Base-by-base conservation (phyloP, 2,113 vertebrate species). In the Thunnus maccoyii region DNA sequence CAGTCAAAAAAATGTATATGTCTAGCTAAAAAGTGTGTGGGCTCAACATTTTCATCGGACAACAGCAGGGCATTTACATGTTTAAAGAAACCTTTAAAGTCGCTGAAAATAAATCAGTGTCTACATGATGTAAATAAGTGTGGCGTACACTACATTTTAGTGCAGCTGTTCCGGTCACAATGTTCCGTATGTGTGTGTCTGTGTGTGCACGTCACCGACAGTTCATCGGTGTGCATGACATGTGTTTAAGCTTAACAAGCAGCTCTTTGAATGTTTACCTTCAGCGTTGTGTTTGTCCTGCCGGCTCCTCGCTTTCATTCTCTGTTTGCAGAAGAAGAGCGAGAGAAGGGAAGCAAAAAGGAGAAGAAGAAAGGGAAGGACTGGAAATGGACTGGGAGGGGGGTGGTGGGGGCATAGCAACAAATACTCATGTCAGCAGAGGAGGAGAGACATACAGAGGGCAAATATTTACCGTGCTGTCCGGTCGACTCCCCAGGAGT, bases 401-500 rank as follows among this genome's bases (percentile, higher is more conserved):
- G 17, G n/a, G 47, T n/a, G 65, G 63, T 16, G 44, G 32, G 66
- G 64, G 36, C 27, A 20, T 57, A 41, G 47, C 15, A 44, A 72
- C 54, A 85, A 64, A 83, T 58, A 56, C 60, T 22, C 62, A 47
- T 76, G 78, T 82, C 75, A 88, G 85, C 78, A 81, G 64, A 85
- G 63, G 81, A 77, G 75, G 44, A 60, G 50, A 88, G 72, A 83
- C 67, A 82, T 81, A 83, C 78, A 80, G 44, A 67, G 61, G 62
- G 71, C 83, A 92, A 94, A 92, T 92, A 94, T 94, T 94, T 92
- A 87, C 84, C 5, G 4, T 65, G 68, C 68, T 85, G 83, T 74
- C 86, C 13, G 9, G 16, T 66, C 15, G 56, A 83, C 82, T 78
- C 88, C 81, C 68, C 16, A 14, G 79, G 74, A 80, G 76, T 74